These are phyloP conservation scores for Heterodera carotae DNA, from an alignment of 1,140 invertebrate genomes.

Conservation along the genomic window DNA sequence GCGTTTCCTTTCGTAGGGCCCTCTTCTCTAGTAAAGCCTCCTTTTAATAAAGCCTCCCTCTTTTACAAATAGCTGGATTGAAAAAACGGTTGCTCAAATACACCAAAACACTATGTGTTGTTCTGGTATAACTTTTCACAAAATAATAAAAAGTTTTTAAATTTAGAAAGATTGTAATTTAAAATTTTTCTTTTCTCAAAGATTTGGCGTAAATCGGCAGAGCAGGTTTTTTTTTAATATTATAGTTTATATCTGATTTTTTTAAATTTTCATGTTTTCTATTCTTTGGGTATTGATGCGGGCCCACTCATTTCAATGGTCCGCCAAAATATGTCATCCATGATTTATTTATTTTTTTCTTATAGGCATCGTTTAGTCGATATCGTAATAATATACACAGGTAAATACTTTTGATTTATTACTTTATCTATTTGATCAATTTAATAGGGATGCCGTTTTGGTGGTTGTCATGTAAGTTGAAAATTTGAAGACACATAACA, in stretches of 20 bases:
- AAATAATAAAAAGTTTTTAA: too few species aligned
- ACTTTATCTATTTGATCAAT: not conserved
- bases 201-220: constrained; percentile 63
- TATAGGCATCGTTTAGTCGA: constrained; percentile 53
- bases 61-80: too few species aligned
- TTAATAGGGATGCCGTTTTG: constrained; percentile 56
- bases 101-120: too few species aligned
- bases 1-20: too few species aligned
- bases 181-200: constrained; percentile 10
- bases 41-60: too few species aligned
- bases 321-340: not conserved
- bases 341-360: not conserved
- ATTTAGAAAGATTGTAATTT: too few species aligned
- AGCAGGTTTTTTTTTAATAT: constrained; percentile 63
- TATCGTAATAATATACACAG: constrained; percentile 60
- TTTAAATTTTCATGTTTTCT: constrained; percentile 48
- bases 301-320: constrained; percentile 62
- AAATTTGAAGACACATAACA: too few species aligned
- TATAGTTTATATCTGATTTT: constrained; percentile 39
- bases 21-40: too few species aligned
- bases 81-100: too few species aligned
- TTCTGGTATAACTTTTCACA: too few species aligned
- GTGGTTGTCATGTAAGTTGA: constrained; percentile 26
- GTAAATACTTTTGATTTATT: not conserved
- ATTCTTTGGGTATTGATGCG: constrained; percentile 60